Evolutionary conservation across 1,140 invertebrate genomes (phyloP).

Genomic region (Zaprionus taronus): DNA sequence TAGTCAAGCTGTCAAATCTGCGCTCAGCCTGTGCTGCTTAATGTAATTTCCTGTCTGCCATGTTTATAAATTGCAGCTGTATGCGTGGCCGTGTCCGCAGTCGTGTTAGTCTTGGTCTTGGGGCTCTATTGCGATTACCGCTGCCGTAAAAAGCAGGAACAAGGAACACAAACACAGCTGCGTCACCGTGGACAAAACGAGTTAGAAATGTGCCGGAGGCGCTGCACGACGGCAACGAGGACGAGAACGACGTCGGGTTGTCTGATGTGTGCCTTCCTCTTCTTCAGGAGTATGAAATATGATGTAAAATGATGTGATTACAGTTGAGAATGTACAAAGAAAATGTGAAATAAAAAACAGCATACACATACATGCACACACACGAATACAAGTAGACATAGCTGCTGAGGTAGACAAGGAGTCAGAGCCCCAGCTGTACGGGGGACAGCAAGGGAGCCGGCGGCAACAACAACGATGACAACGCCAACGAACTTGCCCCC

Average conservation of each 20-base stretch:
- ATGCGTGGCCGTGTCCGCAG: background rate
- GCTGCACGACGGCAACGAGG: constrained; percentile 6
- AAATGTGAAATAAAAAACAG: constrained; percentile 42
- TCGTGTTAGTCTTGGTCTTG: background rate
- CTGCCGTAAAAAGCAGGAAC: constrained; percentile 10
- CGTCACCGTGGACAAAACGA: constrained; percentile 34
- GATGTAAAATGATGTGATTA: constrained; percentile 82
- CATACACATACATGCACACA: constrained; percentile 4
- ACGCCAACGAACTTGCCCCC: constrained; percentile 43
- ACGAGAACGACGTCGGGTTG: background rate
- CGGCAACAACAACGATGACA: constrained; percentile 21
- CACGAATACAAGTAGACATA: constrained; percentile 52
- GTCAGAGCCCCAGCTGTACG: background rate
- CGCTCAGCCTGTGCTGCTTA: constrained; percentile 40
- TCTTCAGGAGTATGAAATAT: constrained; percentile 74
- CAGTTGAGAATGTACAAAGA: constrained; percentile 71
- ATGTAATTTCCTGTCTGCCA: constrained; percentile 65
- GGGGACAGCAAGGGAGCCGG: background rate
- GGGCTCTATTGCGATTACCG: constrained; percentile 25
- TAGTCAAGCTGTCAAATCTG: constrained; percentile 33
- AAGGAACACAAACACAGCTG: constrained; percentile 39
- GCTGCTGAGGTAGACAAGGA: constrained; percentile 38
- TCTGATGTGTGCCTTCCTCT: constrained; percentile 27
- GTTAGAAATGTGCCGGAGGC: constrained; percentile 49
- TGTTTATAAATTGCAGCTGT: constrained; percentile 37